Conservation (phyloP, 1,140 invertebrate genomes). For the Microplitis mediator region DNA sequence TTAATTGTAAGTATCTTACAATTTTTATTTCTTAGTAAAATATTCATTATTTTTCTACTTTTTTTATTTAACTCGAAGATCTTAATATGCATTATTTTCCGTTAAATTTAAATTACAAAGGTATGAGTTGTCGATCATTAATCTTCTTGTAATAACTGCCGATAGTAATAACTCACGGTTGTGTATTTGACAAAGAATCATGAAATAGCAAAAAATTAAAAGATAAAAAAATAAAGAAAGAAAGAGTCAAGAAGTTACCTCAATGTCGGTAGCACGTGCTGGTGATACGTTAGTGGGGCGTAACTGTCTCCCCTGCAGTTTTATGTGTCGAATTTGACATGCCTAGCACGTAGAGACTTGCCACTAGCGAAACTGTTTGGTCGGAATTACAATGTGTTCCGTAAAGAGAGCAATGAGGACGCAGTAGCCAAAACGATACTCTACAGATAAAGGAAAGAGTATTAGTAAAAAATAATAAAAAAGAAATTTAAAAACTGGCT, state of each 20-base stretch:
- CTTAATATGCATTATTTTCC: too few relatives aligned
- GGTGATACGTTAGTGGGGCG: conserved; percentile 57
- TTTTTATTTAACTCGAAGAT: background rate
- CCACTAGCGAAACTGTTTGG: conserved; percentile 60
- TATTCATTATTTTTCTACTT: background rate
- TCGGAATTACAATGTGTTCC: conserved; percentile 60
- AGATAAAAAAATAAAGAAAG: conserved; percentile 15
- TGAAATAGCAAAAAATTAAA: conserved; percentile 21
- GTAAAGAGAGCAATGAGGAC: conserved; percentile 43
- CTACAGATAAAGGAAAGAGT: conserved; percentile 19
- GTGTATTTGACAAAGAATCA: conserved; percentile 26
- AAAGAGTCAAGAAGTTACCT: conserved; percentile 33
- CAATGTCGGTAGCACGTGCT: conserved; percentile 52
- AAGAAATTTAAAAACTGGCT: conserved; percentile 9
- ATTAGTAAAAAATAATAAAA: background rate
- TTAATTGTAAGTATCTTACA: conserved; percentile 64
- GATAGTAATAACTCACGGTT: conserved; percentile 47
- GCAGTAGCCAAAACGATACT: conserved; percentile 31
- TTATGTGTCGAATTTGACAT: conserved; percentile 63
- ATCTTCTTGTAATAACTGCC: conserved; percentile 49
- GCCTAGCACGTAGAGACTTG: conserved; percentile 59
- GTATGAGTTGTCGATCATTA: background rate
- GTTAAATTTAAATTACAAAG: conserved; percentile 2
- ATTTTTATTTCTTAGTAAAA: background rate
- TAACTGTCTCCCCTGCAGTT: conserved; percentile 57